Percentiles rank a stretch among this genome's conserved stretches.
phyloP scores from a whole-genome alignment of 2,113 vertebrate species.

The Tor tambroides region DNA sequence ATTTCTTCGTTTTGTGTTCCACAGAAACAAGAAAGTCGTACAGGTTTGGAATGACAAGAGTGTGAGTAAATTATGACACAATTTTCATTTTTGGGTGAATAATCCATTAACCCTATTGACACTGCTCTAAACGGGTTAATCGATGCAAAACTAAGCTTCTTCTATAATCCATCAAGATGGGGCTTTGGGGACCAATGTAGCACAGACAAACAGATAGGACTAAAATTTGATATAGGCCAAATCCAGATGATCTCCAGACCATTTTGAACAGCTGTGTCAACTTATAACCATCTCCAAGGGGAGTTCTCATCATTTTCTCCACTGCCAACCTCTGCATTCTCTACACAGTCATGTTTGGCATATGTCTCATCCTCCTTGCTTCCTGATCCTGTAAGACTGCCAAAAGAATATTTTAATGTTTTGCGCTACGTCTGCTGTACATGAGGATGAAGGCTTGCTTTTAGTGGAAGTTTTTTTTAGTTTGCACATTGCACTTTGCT shows the following conservation, averaged over 20 bases:
- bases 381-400: conserved; percentile 48
- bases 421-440: not conserved
- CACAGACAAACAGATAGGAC: conserved; percentile 60
- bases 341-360: conserved; percentile 42
- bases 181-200: not conserved
- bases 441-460: not conserved
- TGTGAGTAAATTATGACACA: conserved; percentile 1
- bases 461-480: not conserved
- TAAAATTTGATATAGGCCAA: conserved; percentile 59
- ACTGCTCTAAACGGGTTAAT: not conserved
- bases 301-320: conserved; percentile 23
- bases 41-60: not conserved
- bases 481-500: not conserved
- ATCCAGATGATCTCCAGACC: conserved; percentile 54
- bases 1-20: not conserved
- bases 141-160: not conserved
- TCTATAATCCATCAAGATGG: not conserved
- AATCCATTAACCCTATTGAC: not conserved
- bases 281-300: conserved; percentile 36
- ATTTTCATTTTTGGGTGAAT: not conserved
- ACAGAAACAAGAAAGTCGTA: not conserved
- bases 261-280: conserved; percentile 72
- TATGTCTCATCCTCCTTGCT: conserved; percentile 31
- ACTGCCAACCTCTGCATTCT: conserved; percentile 36
- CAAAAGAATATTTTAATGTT: not conserved